Base-by-base conservation (phyloP, 2,888 invertebrate species). In the Stenchaetothrips biformis region DNA sequence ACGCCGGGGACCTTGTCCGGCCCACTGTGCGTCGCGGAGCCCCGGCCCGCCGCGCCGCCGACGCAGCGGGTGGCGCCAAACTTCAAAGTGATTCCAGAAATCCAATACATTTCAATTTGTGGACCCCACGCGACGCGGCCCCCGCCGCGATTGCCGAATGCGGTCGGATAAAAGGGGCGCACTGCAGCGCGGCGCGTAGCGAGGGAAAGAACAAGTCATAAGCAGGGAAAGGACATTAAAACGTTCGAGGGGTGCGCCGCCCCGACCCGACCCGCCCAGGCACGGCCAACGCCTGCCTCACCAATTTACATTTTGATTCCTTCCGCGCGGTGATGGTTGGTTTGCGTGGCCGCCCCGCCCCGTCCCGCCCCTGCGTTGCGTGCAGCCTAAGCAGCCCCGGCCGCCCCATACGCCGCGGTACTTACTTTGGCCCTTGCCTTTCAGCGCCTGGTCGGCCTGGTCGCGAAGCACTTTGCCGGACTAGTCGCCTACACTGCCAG, bases 241-340 rank as follows among this genome's bases (percentile, higher is more conserved):
- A 74, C 67, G 67, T 25, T 25, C 25, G 67, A 21, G 67, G 67
- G 21, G 18, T 18, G 53, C 53, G 13, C 59, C 59, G 59, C 59
- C 59, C 59, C 59, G 59, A 9, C 59, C 18, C n/a, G n/a, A n/a
- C n/a, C 59, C 59, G 59, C 59, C 16, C 59, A 16, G 25, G 67
- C 21, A 21, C 9, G 18, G 67, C 67, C 67, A 74, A 74, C 67
- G 67, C 67, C 67, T 74, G 67, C 67, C 67, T 74, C 67, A 74
- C 67, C 67, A 74, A 74, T 74, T 74, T 74, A 74, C 67, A 74
- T 74, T 74, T 74, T 74, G 67, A 74, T 74, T 74, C 67, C 67
- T 74, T 74, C 67, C 67, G 67, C 67, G 25, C 67, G 67, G 67
- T 74, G 67, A 74, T 74, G 67, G 67, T 21, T 25, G 67, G 67